Percentiles rank a stretch among this genome's conserved stretches.
Evolutionary conservation across 2,113 vertebrate genomes (phyloP).

Genomic region (Heterochromis multidens): DNA sequence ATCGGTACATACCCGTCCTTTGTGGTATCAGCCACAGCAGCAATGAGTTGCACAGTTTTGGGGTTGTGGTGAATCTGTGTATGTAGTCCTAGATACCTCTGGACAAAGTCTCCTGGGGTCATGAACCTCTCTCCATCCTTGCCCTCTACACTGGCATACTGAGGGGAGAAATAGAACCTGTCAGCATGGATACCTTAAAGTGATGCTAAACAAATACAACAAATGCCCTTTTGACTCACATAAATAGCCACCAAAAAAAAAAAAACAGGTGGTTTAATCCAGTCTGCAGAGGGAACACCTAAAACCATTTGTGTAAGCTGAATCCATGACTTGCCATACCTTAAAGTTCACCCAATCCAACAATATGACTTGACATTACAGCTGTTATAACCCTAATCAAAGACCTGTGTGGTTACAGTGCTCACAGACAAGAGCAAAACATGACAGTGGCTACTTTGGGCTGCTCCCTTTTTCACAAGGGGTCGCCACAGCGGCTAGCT

Average conservation of each 20-base stretch:
- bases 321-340: neutral
- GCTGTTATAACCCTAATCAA: neutral
- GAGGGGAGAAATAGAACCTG: neutral
- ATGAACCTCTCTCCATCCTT: constrained; percentile 94
- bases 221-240: neutral
- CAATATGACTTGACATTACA: neutral
- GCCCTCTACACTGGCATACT: constrained; percentile 89
- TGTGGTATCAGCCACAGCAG: constrained; percentile 96
- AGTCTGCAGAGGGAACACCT: neutral
- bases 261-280: neutral
- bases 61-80: constrained; percentile 89
- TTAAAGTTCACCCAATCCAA: neutral
- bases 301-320: neutral
- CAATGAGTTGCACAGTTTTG: constrained; percentile 92
- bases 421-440: neutral
- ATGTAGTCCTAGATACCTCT: constrained; percentile 90
- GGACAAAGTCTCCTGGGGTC: constrained; percentile 95
- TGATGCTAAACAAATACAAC: neutral
- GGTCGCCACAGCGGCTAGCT: neutral
- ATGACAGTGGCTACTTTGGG: neutral
- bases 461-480: neutral
- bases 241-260: neutral
- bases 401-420: neutral
- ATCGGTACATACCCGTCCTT: constrained; percentile 88
- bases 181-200: neutral